Evolutionary conservation across 2,113 vertebrate genomes (phyloP), one percentile per base, ranked within the genome.

Genomic region (Lates calcarifer): DNA sequence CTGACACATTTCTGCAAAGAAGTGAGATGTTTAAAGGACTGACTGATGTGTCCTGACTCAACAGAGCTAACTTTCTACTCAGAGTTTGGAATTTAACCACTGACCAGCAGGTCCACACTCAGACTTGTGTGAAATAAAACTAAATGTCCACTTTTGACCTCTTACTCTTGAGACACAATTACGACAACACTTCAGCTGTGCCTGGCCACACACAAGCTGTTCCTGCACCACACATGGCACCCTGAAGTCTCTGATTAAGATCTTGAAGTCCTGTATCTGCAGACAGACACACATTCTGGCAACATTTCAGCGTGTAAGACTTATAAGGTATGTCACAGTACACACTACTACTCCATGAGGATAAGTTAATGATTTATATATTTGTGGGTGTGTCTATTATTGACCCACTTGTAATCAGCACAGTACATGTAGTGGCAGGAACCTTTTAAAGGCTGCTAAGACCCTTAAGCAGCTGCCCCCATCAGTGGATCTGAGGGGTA

Each of bases 371-470:
- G 18, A 74, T 43, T 43, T 35, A 33, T 69, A 43, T 49, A 10
- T 26, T 13, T 26, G 10, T 51, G 24, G 66, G 41, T 79, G 33
- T 66, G 47, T 60, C 49, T 80, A 56, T 78, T 79, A 28, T 45
- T 71, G 61, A 51, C 68, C 72, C 65, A 29, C 47, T 76, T 73
- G 33, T 47, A 28, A 78, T 41, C 69, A 68, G 22, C 77, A 15
- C 51, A 58, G 53, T 51, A 41, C 86, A 67, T 88, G 82, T 81
- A 65, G 60, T 63, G 55, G 24, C 88, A 90, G 81, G 82, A 78
- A 85, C 35, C 58, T 75, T 82, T 88, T 69, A 79, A 75, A 82
- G 20, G 39, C 58, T 74, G 76, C 55, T 81, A 79, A 89, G 69
- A 79, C 77, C 77, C 65, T 61, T 28, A 72, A 85, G 76, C 86